Evolutionary conservation across 2,888 invertebrate genomes (phyloP).

Genomic region (Caenorhabditis zanzibari): DNA sequence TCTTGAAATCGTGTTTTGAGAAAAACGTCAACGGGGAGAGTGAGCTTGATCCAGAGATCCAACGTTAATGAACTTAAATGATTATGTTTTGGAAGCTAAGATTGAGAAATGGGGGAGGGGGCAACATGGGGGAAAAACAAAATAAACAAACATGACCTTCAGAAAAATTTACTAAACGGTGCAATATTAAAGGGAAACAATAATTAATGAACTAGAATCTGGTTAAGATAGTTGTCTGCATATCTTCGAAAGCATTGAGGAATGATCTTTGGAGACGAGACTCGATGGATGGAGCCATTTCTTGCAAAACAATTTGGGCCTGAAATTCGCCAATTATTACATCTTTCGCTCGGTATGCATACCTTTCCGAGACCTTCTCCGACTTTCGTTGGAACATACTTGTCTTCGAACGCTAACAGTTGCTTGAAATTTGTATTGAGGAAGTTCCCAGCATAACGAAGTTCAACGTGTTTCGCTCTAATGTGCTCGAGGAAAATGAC

Average conservation of each 20-base stretch:
- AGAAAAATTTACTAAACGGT: background rate
- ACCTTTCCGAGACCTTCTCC: constrained; percentile 61
- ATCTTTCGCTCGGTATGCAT: background rate
- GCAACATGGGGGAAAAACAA: constrained; percentile 14
- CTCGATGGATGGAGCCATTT: constrained; percentile 41
- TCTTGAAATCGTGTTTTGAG: constrained; percentile 28
- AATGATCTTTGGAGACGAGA: constrained; percentile 55
- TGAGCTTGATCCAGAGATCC: constrained; percentile 36
- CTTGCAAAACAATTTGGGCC: constrained; percentile 45
- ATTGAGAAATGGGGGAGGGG: background rate
- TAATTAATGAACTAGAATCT: constrained; percentile 45
- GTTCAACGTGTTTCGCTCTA: constrained; percentile 50
- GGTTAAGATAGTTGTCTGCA: constrained; percentile 55
- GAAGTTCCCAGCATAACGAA: constrained; percentile 54
- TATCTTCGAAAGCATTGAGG: constrained; percentile 58
- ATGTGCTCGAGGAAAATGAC: constrained; percentile 54
- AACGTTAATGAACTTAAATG: constrained; percentile 17
- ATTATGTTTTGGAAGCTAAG: constrained; percentile 14
- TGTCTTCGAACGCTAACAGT: constrained; percentile 42
- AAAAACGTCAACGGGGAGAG: constrained; percentile 23
- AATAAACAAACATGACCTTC: background rate
- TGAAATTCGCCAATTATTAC: background rate
- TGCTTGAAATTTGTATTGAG: constrained; percentile 36
- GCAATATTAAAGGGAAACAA: background rate
- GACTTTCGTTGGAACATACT: constrained; percentile 48